Conservation (phyloP, 2,888 invertebrate genomes). For the Lepidonotus clava region DNA sequence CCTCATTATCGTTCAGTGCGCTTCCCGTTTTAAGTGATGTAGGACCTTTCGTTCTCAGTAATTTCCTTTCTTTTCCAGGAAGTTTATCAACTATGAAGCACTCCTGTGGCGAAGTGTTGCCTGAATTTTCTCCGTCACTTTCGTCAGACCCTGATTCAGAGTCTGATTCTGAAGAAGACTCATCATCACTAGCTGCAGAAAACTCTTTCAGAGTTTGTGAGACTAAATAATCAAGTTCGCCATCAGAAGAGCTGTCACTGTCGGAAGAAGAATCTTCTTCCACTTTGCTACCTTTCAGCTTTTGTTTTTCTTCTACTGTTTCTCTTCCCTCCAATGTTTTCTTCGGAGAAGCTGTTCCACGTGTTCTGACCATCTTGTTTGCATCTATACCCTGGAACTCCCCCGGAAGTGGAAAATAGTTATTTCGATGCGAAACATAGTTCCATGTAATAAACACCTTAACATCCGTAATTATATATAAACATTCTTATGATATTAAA, state of each 20-base stretch:
- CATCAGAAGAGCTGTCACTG: not conserved
- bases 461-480: too few species aligned
- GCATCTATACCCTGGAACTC: too few species aligned
- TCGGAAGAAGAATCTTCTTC: not conserved
- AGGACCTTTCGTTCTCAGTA: not conserved
- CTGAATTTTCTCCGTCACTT: not conserved
- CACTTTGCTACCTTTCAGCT: not conserved
- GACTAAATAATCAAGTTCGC: not conserved
- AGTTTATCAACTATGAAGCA: not conserved
- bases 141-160: not conserved
- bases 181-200: not conserved
- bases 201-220: not conserved
- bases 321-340: not conserved
- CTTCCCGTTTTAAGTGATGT: not conserved
- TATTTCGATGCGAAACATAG: too few species aligned
- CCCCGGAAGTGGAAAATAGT: too few species aligned
- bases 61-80: not conserved
- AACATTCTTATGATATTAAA: too few species aligned
- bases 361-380: slow-evolving; percentile 14
- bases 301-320: not conserved
- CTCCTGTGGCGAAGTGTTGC: not conserved
- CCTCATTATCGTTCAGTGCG: not conserved
- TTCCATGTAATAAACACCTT: too few species aligned
- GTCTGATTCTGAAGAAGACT: not conserved
- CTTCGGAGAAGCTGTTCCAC: not conserved